Conservation (phyloP, 2,797 vertebrate species). For the Rhincodon typus region DNA sequence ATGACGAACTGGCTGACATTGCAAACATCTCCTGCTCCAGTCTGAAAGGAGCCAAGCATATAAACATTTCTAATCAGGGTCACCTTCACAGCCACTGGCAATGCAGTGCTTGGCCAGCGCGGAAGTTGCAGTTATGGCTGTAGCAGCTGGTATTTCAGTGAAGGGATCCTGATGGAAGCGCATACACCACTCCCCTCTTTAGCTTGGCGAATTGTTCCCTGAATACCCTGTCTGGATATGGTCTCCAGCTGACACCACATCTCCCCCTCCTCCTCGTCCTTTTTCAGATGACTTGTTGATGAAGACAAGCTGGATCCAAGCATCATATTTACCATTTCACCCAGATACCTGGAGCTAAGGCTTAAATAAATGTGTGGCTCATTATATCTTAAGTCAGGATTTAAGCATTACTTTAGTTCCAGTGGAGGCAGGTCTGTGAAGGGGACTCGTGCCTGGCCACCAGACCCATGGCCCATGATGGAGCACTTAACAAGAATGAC, state of each 20-base stretch:
- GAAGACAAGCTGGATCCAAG: background rate
- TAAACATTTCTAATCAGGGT: no score
- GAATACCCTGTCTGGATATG: no score
- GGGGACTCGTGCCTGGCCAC: no score
- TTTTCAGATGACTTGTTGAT: background rate
- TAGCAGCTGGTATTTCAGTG: background rate
- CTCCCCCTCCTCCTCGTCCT: background rate
- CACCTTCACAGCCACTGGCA: background rate
- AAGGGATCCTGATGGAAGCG: background rate
- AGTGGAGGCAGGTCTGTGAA: no score
- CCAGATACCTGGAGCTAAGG: background rate
- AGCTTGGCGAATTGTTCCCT: no score
- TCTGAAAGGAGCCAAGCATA: no score
- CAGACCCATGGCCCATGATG: no score
- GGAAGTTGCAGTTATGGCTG: background rate
- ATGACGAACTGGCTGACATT: background rate
- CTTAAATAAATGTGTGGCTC: background rate
- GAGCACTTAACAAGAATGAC: no score
- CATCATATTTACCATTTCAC: background rate
- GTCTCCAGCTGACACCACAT: no score
- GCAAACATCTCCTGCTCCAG: background rate
- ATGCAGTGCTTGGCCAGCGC: background rate
- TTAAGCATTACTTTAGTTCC: no score
- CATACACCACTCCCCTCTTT: no score
- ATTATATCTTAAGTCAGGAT: background rate